Evolutionary conservation across 2,888 invertebrate genomes (phyloP), one percentile per base, ranked within the genome.

Genomic region (Leucophenga maculata): DNA sequence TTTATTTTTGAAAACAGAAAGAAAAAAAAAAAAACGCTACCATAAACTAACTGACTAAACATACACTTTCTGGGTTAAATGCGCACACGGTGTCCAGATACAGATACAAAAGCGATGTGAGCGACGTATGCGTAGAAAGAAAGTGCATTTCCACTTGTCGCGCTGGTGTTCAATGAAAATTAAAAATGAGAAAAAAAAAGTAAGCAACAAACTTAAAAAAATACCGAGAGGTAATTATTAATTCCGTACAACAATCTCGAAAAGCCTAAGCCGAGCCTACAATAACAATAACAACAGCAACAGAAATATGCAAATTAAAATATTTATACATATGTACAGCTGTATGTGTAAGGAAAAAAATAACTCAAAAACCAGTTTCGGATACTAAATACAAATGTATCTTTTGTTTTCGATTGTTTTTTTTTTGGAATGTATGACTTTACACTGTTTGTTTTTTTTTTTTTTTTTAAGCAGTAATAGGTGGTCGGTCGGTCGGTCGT

Each of bases 131-230:
- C 14, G 64, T 57, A 60, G 50, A 60, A 59, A 69, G 70, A 70
- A 70, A 70, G 70, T 70, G 70, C 70, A 70, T 70, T 70, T 70
- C 67, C 67, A 69, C 67, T 26, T 66, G 69, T 60, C 59, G 20
- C 44, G 26, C 20, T 39, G 68, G 26, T 16, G 31, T 20, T 6
- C 22, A 16, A 46, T 32, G n/a, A 39, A 60, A 18, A 26, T 26
- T 39, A n/a, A 44, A 65, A 65, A 65, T 31, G 16, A 52, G 65
- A 18, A 50, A 22, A 6, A 50, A 65, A 14, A 65, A 65, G 52
- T 31, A 31, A 52, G 65, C 46, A 50, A 22, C 14, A 50, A 65
- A 14, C 22, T 14, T 32, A 64, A 26, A 22, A n/a, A 67, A 68
- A 64, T 20, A 6, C 32, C 52, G 59, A 65, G 52, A 52, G 54